Evolutionary conservation across 2,888 invertebrate species (phyloP), one percentile per base, ranked within the genome.

Genomic region (Epicampocera succincta): DNA sequence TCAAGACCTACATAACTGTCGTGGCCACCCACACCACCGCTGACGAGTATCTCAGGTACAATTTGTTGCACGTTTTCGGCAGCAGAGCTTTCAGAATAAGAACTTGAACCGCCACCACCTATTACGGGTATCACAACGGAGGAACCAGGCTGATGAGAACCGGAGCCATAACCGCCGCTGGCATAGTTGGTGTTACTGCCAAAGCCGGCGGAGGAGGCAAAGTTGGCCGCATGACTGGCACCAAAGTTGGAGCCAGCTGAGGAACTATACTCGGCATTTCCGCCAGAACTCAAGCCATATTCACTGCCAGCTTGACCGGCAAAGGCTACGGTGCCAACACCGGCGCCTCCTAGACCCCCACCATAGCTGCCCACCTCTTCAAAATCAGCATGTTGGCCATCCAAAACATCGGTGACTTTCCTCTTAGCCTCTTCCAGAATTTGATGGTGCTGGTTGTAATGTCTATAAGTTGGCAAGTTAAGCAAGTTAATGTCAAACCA

Each of bases 371-470:
- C 89, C n/a, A 85, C 85, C 25, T 87, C 87, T 68, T 87, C 87
- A n/a, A 85, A 85, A 0, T 85, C 85, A 1, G 85, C 83, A 48
- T 85, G 84, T 29, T 83, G 82, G 38, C 83, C 84, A 33, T 5
- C 80, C 44, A 40, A 71, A 48, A 83, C 85, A 11, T 85, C 84
- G 1, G 84, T 75, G 12, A 87, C 83, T 6, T 86, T 87, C 48
- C 86, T 86, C 46, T 88, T 88, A 3, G 91, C 91, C 76, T 88
- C 86, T n/a, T 88, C 88, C 15, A 91, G 85, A 6, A 90, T 88
- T 83, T 89, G 87, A 38, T 87, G 85, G 79, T 91, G 91, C 83
- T 88, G 87, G 21, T 61, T 63, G 68, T 87, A 89, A 69, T 91
- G 91, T 78, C 91, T 91, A 33, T 1, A 58, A 72, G 8, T 33